Conservation (phyloP, 23 tunicate species). For the Oikopleura albicans region DNA sequence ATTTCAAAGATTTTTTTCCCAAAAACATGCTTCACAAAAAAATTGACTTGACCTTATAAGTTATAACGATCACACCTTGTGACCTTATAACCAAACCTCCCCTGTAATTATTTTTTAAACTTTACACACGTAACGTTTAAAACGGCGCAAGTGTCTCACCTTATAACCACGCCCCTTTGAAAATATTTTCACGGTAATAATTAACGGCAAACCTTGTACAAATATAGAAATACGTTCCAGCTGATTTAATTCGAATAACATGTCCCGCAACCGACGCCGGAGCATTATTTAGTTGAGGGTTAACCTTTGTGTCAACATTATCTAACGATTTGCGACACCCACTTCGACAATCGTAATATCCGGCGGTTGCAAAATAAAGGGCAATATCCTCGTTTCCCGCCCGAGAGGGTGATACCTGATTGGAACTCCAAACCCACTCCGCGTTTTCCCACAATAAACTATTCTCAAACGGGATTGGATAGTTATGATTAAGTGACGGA, state of each 20-base stretch:
- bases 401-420: too few relatives aligned
- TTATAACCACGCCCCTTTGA: too few relatives aligned
- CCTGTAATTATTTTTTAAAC: too few relatives aligned
- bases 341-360: neutral
- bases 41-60: too few relatives aligned
- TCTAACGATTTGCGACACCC: too few relatives aligned
- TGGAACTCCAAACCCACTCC: constrained; percentile 10
- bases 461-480: neutral
- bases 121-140: too few relatives aligned
- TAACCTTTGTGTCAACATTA: too few relatives aligned
- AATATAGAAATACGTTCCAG: neutral
- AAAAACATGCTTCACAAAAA: too few relatives aligned
- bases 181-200: neutral
- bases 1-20: too few relatives aligned
- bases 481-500: neutral
- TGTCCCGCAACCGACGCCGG: neutral
- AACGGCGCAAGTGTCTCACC: too few relatives aligned
- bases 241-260: neutral
- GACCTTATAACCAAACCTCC: too few relatives aligned
- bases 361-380: neutral
- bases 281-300: neutral
- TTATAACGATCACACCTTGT: too few relatives aligned
- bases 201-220: neutral
- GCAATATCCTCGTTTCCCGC: neutral
- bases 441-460: neutral